phyloP scores from a whole-genome alignment of 2,888 invertebrate genomes.

The Synanthedon andrenaeformis region DNA sequence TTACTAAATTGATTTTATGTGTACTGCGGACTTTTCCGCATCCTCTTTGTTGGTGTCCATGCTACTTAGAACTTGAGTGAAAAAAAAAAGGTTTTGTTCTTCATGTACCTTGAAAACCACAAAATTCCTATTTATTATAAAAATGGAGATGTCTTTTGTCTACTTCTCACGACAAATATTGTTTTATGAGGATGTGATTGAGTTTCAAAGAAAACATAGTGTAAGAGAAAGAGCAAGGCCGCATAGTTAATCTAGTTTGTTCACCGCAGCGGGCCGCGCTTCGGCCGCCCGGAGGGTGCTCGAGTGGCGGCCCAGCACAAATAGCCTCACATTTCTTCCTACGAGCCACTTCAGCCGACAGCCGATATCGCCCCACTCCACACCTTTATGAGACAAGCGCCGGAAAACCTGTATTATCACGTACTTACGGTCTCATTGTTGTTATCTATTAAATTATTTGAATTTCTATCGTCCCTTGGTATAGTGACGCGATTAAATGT shows the following conservation, averaged over 20 bases:
- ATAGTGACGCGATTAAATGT: too few relatives aligned
- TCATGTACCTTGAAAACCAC: neutral
- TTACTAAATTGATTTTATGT: slow-evolving; percentile 68
- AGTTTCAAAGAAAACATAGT: slow-evolving; percentile 15
- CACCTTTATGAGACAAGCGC: slow-evolving; percentile 40
- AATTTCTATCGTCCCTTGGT: neutral
- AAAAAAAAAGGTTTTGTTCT: neutral
- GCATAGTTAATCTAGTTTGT: slow-evolving; percentile 52
- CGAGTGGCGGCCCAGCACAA: slow-evolving; percentile 37
- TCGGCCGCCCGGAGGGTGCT: slow-evolving; percentile 33
- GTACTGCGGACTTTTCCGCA: slow-evolving; percentile 48
- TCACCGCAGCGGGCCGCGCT: slow-evolving; percentile 14
- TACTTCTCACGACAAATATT: neutral
- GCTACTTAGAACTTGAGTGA: slow-evolving; percentile 15
- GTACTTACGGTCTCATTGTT: slow-evolving; percentile 10
- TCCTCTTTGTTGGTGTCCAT: slow-evolving; percentile 25
- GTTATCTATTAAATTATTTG: neutral
- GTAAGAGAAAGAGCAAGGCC: slow-evolving; percentile 23
- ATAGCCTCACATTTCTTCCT: slow-evolving; percentile 56
- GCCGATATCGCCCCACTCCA: slow-evolving; percentile 35
- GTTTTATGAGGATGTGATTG: neutral
- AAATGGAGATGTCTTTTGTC: neutral
- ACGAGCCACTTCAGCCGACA: slow-evolving; percentile 45
- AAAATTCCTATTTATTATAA: neutral
- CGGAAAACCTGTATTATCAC: slow-evolving; percentile 23